Base-by-base conservation (phyloP, 1,140 invertebrate genomes). In the Drosophila paulistorum region DNA sequence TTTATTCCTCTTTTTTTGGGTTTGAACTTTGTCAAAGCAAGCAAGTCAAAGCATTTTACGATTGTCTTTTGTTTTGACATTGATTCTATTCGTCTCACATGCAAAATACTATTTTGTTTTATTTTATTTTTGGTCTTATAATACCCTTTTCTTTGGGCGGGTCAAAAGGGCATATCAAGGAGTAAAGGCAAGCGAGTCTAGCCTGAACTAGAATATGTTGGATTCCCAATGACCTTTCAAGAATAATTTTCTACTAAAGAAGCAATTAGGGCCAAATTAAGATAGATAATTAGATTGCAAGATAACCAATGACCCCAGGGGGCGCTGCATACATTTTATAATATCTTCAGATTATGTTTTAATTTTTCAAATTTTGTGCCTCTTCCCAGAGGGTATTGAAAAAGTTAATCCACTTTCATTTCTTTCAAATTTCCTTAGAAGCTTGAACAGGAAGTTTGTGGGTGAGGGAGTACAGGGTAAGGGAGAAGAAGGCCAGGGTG, bases 11-110 rank as follows among this genome's bases (percentile, higher is more conserved):
- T 23, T 48, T 14, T 45, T 17, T 48, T 17, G n/a, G n/a, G n/a
- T 48, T 48, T 14, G 42, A 9, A 51, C 7, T 48, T 48, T 48
- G 45, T 20, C 11, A 48, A 51, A 23, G 37, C 37, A 51, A 23
- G 37, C 37, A 51, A 51, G 45, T 51, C 45, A 51, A 51, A 51
- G 45, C 45, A 23, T 51, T 51, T 51, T 51, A 51, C 20, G 45
- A 51, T 23, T 51, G 45, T 51, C 45, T 51, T 51, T 51, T 51
- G 45, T 51, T 51, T 23, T 51, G 17, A 17, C 45, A 48, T 20
- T 48, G 17, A 48, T 48, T 48, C 7, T 48, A 48, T 48, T 48
- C 9, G 30, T 30, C 17, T 51, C 45, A 51, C 45, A 23, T 10
- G 6, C 3, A 51, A 51, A 51, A 23, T 51, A 51, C 13, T 20